Base-by-base conservation (phyloP, 2,888 invertebrate species). In the Sinodicranocentrus sp. region DNA sequence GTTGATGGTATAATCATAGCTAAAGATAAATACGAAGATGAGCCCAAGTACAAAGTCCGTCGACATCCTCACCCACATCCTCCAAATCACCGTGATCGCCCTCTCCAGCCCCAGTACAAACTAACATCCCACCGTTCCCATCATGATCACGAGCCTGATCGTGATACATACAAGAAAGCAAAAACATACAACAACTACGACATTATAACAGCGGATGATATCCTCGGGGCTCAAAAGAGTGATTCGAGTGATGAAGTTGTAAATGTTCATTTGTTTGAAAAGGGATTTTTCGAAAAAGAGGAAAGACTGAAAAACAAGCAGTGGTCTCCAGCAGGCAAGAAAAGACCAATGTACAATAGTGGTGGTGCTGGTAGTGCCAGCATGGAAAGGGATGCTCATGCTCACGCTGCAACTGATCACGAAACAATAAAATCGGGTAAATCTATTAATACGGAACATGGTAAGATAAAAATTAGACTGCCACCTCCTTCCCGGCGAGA, bases 231-330 rank as follows among this genome's bases (percentile, higher is more conserved):
- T 21, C 17, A 23, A 2, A 57, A 23, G 6, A 33, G 17, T 6
- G 75, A 75, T 10, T 23, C 54, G 2, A 76, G 76, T 33, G 76
- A 76, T n/a, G 76, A 76, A 23, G 43, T 76, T 21, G 63, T 59
- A 1, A 39, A 76, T 19, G 19, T 76, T 25, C 76, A 76, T 21
- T 28, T 76, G 21, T 76, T 54, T 25, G 76, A 76, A 28, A 52
- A 57, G 17, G 76, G 76, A 0, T 76, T 76, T n/a, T 76, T 76
- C 54, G 67, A 28, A 0, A 65, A 76, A 26, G 57, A 76, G 15
- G 26, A 67, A 23, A 44, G 48, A 28, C 26, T 19, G 15, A 26
- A 43, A 28, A 43, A 39, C 0, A 76, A 67, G 25, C 19, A 15
- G 33, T 19, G 19, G 15, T 19, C 39, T n/a, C 39, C 19, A 5